These are phyloP conservation scores for Nixonia krombeini DNA, from an alignment of 1,140 invertebrate genomes.

Conservation along the genomic window DNA sequence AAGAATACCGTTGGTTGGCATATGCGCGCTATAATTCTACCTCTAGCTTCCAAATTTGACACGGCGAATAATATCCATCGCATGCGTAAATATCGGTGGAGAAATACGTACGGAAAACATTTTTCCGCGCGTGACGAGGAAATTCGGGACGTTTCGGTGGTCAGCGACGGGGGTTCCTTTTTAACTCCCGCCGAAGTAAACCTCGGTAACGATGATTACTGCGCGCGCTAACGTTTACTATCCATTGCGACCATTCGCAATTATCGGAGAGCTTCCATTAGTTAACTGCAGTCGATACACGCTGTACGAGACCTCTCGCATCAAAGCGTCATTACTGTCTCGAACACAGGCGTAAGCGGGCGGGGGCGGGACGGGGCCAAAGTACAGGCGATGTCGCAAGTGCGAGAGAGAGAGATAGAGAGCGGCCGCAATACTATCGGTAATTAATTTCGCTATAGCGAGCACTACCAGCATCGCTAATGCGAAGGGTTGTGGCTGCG, in stretches of 20 bases:
- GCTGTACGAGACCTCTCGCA: constrained; percentile 60
- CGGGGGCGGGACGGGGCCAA: constrained; percentile 31
- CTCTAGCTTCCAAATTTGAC: constrained; percentile 19
- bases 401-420: constrained; percentile 31
- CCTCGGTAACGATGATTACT: constrained; percentile 68
- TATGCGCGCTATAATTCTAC: constrained; percentile 13
- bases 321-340: constrained; percentile 71
- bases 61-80: constrained; percentile 4
- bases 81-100: neutral
- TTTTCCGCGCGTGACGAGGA: too few relatives aligned
- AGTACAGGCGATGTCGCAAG: neutral
- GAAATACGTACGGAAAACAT: neutral
- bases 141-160: too few relatives aligned
- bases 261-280: constrained; percentile 72
- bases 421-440: constrained; percentile 60
- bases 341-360: constrained; percentile 46
- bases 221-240: constrained; percentile 67
- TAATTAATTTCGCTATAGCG: constrained; percentile 67
- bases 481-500: constrained; percentile 51
- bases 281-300: constrained; percentile 70
- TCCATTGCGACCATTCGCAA: constrained; percentile 64
- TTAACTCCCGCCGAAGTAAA: constrained; percentile 22
- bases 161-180: too few relatives aligned
- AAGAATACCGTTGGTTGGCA: constrained; percentile 32
- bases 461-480: constrained; percentile 58